Base-by-base conservation (phyloP, 2,888 invertebrate genomes). In the Scrobipalpa atriplicella region DNA sequence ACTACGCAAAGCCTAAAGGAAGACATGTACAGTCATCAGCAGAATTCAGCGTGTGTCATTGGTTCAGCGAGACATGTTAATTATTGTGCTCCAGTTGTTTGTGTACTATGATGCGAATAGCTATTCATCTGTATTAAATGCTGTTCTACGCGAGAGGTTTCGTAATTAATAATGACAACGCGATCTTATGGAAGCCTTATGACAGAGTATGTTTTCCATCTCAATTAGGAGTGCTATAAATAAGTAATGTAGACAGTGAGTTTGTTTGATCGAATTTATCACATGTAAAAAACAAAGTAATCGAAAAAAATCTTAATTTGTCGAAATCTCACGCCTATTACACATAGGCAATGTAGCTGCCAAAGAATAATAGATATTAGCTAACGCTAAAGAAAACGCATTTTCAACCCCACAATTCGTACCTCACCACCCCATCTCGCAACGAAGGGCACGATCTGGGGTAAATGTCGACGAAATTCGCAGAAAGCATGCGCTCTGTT, bases 11-110 rank as follows among this genome's bases (percentile, higher is more conserved):
- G 47, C 47, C n/a, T 21, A 0, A 19, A 52, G 21, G 3, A 21
- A 29, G 29, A 13, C 29, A 21, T 11, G 54, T 29, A 56, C 29
- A 56, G 29, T 5, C 54, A 56, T 56, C 54, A 56, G 54, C 54
- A 56, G 54, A 29, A 56, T 56, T 29, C 29, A 21, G 13, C 29
- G 29, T 21, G 54, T 56, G 54, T 21, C 54, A 56, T 29, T 56
- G 54, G 21, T 21, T 11, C 11, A 56, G 11, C 21, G 6, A 21
- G 54, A 29, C 54, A 56, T 56, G 54, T 56, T 56, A 56, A 56
- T 56, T 56, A 56, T 56, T 56, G 11, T 21, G 54, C 54, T 13
- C 21, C 13, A 54, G 54, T 19, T 56, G 21, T 56, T 56, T 56
- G 13, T 56, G 13, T 56, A 56, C 21, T 56, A 6, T 21, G 29